These are phyloP conservation scores for Drosophila ogumai DNA, from an alignment of 1,140 invertebrate species.

Conservation along the genomic window DNA sequence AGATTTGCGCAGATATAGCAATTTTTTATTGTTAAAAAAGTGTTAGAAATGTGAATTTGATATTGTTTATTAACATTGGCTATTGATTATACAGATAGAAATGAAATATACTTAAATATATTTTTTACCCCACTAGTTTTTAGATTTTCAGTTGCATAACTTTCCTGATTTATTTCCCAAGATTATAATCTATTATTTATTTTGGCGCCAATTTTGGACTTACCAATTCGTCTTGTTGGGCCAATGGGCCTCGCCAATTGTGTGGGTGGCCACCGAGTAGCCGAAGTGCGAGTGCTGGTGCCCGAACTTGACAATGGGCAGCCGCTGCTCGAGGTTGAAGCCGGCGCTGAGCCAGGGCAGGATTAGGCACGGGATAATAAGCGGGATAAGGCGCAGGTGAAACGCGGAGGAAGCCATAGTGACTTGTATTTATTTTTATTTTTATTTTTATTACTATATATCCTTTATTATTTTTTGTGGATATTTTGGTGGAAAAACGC, in stretches of 20 bases:
- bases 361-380: not conserved
- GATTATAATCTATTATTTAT: not conserved
- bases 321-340: conserved; percentile 79
- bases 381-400: not conserved
- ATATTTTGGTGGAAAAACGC: conserved; percentile 7
- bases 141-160: conserved; percentile 9
- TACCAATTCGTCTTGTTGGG: conserved; percentile 82
- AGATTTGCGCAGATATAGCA: too few species aligned
- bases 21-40: too few species aligned
- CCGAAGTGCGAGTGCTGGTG: conserved; percentile 75
- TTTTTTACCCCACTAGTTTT: not conserved
- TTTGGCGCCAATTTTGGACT: conserved; percentile 37
- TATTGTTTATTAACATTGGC: too few species aligned
- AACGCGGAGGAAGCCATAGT: not conserved
- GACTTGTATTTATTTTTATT: not conserved
- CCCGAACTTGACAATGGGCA: conserved; percentile 79
- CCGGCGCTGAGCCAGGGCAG: not conserved
- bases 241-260: conserved; percentile 72
- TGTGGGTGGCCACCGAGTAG: conserved; percentile 81
- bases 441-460: not conserved
- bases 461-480: not conserved
- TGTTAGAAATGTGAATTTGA: too few species aligned
- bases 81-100: not conserved
- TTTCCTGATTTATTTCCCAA: too few species aligned
- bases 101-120: not conserved